phyloP scores from a whole-genome alignment of 1,140 invertebrate species.

The Drosophila ogumai region DNA sequence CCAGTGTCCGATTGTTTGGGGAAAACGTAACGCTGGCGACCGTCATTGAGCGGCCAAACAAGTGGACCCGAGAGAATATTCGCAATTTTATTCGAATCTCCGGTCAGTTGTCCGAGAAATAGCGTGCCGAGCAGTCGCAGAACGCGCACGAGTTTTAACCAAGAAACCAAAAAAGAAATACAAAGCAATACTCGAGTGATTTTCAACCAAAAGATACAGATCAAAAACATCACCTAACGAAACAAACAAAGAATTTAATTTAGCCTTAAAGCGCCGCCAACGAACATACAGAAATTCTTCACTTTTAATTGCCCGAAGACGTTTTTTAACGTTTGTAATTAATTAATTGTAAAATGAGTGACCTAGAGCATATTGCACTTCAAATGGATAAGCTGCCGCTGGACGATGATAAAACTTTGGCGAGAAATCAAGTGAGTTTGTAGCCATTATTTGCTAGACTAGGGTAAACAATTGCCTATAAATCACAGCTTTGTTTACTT shows the following conservation, averaged over 20 bases:
- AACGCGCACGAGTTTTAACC: conserved; percentile 55
- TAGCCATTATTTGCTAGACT: not conserved
- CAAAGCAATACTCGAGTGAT: conserved; percentile 6
- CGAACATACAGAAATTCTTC: conserved; percentile 29
- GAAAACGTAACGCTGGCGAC: conserved; percentile 24
- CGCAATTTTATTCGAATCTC: conserved; percentile 25
- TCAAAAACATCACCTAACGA: conserved; percentile 31
- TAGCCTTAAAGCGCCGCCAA: not conserved
- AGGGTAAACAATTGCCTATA: conserved; percentile 13
- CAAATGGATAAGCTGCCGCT: conserved; percentile 57
- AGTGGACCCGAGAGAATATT: conserved; percentile 31
- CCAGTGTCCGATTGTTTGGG: conserved; percentile 34
- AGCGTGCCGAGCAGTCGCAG: conserved; percentile 63
- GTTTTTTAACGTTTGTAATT: conserved; percentile 12
- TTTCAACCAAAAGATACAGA: conserved; percentile 21
- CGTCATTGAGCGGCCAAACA: conserved; percentile 30
- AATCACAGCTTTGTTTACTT: conserved; percentile 20
- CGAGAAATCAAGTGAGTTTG: conserved; percentile 55
- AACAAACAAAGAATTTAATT: conserved; percentile 57
- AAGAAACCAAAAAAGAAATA: conserved; percentile 2
- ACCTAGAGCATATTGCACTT: conserved; percentile 54
- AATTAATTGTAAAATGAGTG: conserved; percentile 61
- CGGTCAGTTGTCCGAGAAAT: conserved; percentile 65
- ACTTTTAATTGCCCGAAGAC: conserved; percentile 27
- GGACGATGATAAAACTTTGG: conserved; percentile 23